Base-by-base conservation (phyloP, 2,888 invertebrate species). In the Ernsta delagoae region DNA sequence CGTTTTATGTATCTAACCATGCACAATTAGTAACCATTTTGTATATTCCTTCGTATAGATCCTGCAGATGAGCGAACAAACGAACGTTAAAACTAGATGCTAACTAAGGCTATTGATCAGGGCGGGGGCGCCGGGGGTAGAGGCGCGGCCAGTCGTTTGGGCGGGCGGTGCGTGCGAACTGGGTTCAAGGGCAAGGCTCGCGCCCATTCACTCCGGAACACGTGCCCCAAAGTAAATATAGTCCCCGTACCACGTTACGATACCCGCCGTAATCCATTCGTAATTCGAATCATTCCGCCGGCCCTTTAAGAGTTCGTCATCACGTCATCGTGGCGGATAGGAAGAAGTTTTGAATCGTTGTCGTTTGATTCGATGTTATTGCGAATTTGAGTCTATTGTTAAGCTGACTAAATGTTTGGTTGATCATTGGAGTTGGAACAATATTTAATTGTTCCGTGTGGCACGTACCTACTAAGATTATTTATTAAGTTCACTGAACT, bases 181-280 rank as follows among this genome's bases (percentile, higher is more conserved):
- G 84, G 86, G 92, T 92, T 92, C 92, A 92, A 91, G 92, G 93
- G 78, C 89, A 90, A 88, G 88, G 87, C 81, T 83, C 84, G 85
- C 89, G 85, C 89, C 87, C 92, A 93, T 93, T 93, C 90, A 93
- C 81, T 79, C 84, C 85, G 77, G 84, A 87, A 50, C 92, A 92
- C 92, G 92, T 92, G 92, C 87, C 89, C 50, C 82, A 88, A 90
- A 89, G 91, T 92, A 92, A 92, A 92, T 91, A 92, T 91, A 90
- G 90, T 90, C 89, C 86, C 84, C 80, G 79, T 80, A 81, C 73
- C 77, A 77, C 76, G 86, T 88, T 88, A 88, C 87, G 85, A 61
- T 54, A 61, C 34, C 83, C 83, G 79, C 78, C 79, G 85, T 84
- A 83, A 84, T 81, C 77, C 79, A 45, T 16, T n/a, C 61, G 67